Percentiles rank a stretch among this genome's conserved stretches.
Evolutionary conservation across 1,140 invertebrate species (phyloP).

Genomic region (Rhopalosiphum maidis): DNA sequence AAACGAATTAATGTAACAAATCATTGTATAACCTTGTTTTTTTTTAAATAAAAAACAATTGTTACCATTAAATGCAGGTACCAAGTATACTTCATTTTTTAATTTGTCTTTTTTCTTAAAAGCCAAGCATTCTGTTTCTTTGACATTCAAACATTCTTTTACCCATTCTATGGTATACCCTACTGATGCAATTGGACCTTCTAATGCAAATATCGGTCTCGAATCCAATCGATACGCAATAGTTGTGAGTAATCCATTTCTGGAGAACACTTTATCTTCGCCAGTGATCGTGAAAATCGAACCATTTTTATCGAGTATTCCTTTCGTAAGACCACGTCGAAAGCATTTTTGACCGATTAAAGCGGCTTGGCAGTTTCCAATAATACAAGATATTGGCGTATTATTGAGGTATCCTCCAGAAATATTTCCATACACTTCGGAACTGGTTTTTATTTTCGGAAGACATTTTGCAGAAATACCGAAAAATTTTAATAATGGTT

Average conservation of each 20-base stretch:
- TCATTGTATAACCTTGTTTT: not conserved
- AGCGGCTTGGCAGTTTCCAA: slow-evolving; percentile 78
- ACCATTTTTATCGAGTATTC: slow-evolving; percentile 74
- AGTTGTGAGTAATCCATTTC: slow-evolving; percentile 78
- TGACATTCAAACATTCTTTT: slow-evolving; percentile 82
- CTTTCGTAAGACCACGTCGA: slow-evolving; percentile 76
- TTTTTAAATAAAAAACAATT: not conserved
- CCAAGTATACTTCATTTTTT: slow-evolving; percentile 84
- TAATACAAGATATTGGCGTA: slow-evolving; percentile 72
- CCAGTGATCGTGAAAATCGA: slow-evolving; percentile 36
- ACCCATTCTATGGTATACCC: slow-evolving; percentile 89
- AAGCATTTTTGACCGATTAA: slow-evolving; percentile 81
- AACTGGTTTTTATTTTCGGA: slow-evolving; percentile 75
- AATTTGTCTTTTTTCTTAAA: slow-evolving; percentile 70
- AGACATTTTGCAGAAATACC: slow-evolving; percentile 72
- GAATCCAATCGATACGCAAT: slow-evolving; percentile 76
- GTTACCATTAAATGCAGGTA: slow-evolving; percentile 83
- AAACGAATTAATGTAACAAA: not conserved
- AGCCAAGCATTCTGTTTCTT: slow-evolving; percentile 74
- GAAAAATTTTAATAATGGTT: slow-evolving; percentile 71
- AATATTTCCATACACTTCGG: slow-evolving; percentile 79
- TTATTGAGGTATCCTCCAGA: slow-evolving; percentile 74
- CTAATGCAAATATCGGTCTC: slow-evolving; percentile 72
- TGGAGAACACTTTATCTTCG: slow-evolving; percentile 66
- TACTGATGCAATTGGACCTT: slow-evolving; percentile 89